These are phyloP conservation scores for Hippocampus kuda DNA, from an alignment of 2,797 vertebrate genomes.

Conservation along the genomic window DNA sequence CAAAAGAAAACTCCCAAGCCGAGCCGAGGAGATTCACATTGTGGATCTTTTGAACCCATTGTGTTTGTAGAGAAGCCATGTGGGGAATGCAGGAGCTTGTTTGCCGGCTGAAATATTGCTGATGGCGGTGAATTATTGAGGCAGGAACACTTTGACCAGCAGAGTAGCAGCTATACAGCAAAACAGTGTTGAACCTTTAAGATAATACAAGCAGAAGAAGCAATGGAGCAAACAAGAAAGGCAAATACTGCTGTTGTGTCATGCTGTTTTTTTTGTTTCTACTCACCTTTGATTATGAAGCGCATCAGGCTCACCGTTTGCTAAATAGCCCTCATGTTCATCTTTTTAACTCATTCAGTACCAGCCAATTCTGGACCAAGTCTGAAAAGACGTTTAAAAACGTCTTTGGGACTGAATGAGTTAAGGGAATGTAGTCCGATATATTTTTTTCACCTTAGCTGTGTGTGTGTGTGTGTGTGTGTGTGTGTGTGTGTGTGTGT, in stretches of 20 bases:
- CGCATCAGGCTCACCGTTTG: slow-evolving; percentile 19
- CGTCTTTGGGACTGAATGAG: too few species aligned
- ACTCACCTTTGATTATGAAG: slow-evolving; percentile 20
- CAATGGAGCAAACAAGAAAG: slow-evolving; percentile 15
- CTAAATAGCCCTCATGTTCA: slow-evolving; percentile 3
- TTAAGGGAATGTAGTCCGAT: too few species aligned
- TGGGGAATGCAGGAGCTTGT: slow-evolving; percentile 12
- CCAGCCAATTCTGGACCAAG: too few species aligned
- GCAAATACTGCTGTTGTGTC: slow-evolving; percentile 14
- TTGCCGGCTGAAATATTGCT: slow-evolving; percentile 25
- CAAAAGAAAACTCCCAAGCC: slow-evolving; percentile 33
- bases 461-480: too few species aligned
- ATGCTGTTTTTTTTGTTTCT: slow-evolving; percentile 33
- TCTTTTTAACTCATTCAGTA: too few species aligned
- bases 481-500: too few species aligned
- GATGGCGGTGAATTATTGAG: slow-evolving; percentile 25
- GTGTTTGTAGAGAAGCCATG: slow-evolving; percentile 34
- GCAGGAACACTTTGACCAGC: background rate
- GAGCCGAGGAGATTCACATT: slow-evolving; percentile 27
- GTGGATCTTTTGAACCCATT: slow-evolving; percentile 47
- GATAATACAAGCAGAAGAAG: slow-evolving; percentile 1
- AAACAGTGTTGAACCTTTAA: background rate
- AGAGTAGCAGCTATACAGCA: background rate
- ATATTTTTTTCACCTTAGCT: slow-evolving; percentile 9
- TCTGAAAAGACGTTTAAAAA: too few species aligned